Evolutionary conservation across 2,113 vertebrate genomes (phyloP).

Genomic region (Thalassoma bifasciatum): DNA sequence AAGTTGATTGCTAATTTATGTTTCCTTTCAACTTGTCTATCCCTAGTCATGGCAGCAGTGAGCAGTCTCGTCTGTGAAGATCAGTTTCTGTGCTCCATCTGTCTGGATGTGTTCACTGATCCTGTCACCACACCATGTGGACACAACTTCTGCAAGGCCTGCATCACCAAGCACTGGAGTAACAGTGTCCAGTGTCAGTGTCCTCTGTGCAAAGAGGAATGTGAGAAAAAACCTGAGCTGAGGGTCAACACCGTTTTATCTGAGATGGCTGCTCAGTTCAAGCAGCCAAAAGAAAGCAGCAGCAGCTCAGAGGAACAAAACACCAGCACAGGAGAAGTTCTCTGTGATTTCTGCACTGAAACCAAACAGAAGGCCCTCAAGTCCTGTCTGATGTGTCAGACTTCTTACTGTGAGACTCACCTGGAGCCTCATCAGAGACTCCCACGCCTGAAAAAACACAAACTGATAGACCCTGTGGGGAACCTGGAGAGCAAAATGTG

Average conservation of each 20-base stretch:
- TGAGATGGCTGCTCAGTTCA: conserved; percentile 8
- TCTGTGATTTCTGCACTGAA: conserved; percentile 1
- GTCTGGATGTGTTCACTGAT: conserved; percentile 8
- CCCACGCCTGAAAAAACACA: conserved; percentile 9
- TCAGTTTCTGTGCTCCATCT: conserved; percentile 3
- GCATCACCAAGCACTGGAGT: background rate
- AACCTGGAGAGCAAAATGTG: conserved; percentile 16
- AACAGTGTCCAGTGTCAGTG: background rate
- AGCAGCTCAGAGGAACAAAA: background rate
- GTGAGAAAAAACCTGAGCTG: background rate
- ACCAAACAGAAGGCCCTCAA: background rate
- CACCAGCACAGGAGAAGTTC: background rate
- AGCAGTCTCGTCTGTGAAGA: conserved; percentile 13
- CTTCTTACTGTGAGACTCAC: background rate
- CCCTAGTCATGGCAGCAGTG: background rate
- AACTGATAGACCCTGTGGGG: conserved; percentile 13
- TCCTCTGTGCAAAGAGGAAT: background rate
- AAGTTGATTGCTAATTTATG: too few species aligned
- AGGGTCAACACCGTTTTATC: conserved; percentile 2
- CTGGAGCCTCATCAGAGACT: conserved; percentile 11
- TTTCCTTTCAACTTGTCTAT: background rate
- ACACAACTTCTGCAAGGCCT: conserved; percentile 18
- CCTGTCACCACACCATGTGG: conserved; percentile 1
- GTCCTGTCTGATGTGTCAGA: background rate
- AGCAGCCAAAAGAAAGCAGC: background rate